Base-by-base conservation (phyloP, 2,888 invertebrate species). In the Synergus laeviventris region DNA sequence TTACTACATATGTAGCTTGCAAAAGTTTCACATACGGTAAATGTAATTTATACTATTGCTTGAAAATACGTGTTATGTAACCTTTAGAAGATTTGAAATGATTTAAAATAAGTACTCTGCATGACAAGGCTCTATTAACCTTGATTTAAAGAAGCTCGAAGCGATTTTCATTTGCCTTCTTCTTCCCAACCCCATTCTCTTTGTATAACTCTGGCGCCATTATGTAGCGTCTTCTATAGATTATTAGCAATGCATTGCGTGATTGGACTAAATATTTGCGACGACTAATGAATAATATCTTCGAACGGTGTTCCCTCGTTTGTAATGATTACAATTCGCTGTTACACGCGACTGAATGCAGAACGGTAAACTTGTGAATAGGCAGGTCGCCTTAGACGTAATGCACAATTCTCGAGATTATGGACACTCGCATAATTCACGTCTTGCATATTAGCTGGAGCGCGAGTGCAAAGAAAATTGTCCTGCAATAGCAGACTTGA, bases 351-450 rank as follows among this genome's bases (percentile, higher is more conserved):
- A 39, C 24, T 36, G 16, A 78, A 80, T 77, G 79, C 76, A 75
- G 73, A 79, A 81, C 81, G 78, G 81, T 81, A 81, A 79, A 81
- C 74, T 76, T 74, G 66, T 78, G 78, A 76, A 78, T 77, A 76
- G 74, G 60, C 73, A 78, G 74, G 75, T 14, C 45, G 62, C 75
- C 75, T 76, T 39, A 73, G 74, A 18, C 64, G 49, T 61, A 77
- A 78, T 76, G 61, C 74, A 74, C 73, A 31, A 31, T 31, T 31
- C 31, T 31, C 31, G 31, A 39, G 39, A 39, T 39, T 39, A 39
- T 39, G 39, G 9, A 39, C 39, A 39, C 39, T 39, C 39, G 39
- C 39, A 39, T 39, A 39, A 39, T 39, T 39, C 39, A 39, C 39
- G 39, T 39, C 39, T 39, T 39, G 39, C 11, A 39, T 39, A 11